phyloP scores from a whole-genome alignment of 2,888 invertebrate genomes.

The Lamellibrachia satsuma region DNA sequence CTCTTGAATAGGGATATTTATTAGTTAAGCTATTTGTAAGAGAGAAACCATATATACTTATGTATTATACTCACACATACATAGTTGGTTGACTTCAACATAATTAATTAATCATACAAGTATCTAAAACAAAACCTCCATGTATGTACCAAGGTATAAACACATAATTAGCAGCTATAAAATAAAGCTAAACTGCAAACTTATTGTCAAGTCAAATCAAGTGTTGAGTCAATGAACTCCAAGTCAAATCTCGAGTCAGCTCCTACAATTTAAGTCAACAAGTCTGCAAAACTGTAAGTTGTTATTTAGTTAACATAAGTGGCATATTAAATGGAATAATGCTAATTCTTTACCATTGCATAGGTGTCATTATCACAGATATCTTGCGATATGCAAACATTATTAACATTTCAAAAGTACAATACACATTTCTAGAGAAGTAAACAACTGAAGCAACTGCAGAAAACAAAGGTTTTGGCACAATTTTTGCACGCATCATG shows the following conservation, averaged over 20 bases:
- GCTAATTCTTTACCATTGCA: background rate
- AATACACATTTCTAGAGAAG: background rate
- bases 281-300: background rate
- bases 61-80: background rate
- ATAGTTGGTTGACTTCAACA: background rate
- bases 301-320: background rate
- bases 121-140: constrained; percentile 24
- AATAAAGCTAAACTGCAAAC: no score
- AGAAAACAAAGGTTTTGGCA: background rate
- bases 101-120: background rate
- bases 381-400: background rate
- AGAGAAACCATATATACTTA: background rate
- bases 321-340: background rate
- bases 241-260: no score
- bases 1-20: background rate
- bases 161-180: background rate
- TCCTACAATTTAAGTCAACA: no score
- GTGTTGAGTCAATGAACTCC: no score
- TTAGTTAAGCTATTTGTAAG: background rate
- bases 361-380: background rate
- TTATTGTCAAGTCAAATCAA: no score
- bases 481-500: background rate
- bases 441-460: background rate
- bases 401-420: background rate
- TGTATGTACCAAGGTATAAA: background rate